These are phyloP conservation scores for Leucosticte australis DNA, from an alignment of 2,113 vertebrate species.

Conservation along the genomic window DNA sequence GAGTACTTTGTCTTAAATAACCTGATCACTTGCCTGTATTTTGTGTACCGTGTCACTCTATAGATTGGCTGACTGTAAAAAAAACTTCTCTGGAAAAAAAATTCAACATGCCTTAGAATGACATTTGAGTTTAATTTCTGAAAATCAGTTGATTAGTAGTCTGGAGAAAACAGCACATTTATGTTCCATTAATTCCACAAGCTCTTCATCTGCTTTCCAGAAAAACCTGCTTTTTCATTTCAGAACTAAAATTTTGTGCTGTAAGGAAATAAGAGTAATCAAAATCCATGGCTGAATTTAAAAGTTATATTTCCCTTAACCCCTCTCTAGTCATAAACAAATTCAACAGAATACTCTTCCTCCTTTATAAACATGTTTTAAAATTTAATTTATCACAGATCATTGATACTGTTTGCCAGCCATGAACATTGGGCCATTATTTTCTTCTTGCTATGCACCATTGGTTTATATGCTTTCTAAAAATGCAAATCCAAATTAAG, in stretches of 20 bases:
- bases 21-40: background rate
- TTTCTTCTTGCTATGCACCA: background rate
- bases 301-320: background rate
- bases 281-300: background rate
- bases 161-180: background rate
- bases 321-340: background rate
- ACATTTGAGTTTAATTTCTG: background rate
- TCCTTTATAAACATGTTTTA: background rate
- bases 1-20: background rate
- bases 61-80: background rate
- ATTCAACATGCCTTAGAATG: background rate
- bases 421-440: background rate
- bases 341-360: background rate
- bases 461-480: constrained; percentile 23
- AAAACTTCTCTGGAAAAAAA: background rate
- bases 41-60: background rate
- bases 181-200: background rate
- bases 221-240: background rate
- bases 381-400: constrained; percentile 10
- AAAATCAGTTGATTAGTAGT: background rate
- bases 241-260: background rate
- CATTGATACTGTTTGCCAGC: background rate
- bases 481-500: constrained; percentile 48
- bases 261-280: background rate
- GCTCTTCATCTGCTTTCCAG: background rate